Conservation (phyloP, 2,888 invertebrate species). For the Creontiades dilutus region DNA sequence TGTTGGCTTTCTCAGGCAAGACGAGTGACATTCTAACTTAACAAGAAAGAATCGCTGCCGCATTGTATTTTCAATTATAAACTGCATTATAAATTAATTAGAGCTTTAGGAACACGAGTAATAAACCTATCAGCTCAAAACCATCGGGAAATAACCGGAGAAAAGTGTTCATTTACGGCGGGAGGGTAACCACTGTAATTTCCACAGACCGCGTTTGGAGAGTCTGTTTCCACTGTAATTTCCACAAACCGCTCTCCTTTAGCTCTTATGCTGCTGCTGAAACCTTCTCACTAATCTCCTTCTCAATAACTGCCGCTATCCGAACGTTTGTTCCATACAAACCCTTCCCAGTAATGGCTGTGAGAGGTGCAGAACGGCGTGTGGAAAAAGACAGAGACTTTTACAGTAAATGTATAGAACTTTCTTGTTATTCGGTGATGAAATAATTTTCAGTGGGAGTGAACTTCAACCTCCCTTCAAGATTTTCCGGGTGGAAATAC, state of each 20-base stretch:
- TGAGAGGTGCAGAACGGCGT: background rate
- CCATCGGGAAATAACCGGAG: background rate
- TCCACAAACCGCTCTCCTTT: background rate
- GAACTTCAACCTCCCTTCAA: background rate
- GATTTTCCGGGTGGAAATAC: slow-evolving; percentile 32
- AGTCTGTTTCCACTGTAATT: background rate
- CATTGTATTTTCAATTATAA: too few relatives aligned
- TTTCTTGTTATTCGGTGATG: slow-evolving; percentile 26
- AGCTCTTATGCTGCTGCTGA: too few relatives aligned
- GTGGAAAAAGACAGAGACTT: background rate
- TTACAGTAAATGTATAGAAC: slow-evolving; percentile 14
- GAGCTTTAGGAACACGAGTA: background rate
- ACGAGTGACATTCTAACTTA: too few relatives aligned
- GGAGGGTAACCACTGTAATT: background rate
- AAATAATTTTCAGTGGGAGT: background rate
- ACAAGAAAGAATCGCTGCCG: too few relatives aligned
- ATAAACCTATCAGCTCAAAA: background rate
- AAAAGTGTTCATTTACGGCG: background rate
- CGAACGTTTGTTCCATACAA: background rate
- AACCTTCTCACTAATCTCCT: too few relatives aligned
- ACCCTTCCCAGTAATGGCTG: background rate
- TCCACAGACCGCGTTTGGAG: background rate
- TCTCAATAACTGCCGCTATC: background rate
- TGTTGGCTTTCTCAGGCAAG: too few relatives aligned
- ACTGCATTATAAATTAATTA: background rate